Conservation (phyloP, 2,888 invertebrate species). For the Drosophila hamatofila region DNA sequence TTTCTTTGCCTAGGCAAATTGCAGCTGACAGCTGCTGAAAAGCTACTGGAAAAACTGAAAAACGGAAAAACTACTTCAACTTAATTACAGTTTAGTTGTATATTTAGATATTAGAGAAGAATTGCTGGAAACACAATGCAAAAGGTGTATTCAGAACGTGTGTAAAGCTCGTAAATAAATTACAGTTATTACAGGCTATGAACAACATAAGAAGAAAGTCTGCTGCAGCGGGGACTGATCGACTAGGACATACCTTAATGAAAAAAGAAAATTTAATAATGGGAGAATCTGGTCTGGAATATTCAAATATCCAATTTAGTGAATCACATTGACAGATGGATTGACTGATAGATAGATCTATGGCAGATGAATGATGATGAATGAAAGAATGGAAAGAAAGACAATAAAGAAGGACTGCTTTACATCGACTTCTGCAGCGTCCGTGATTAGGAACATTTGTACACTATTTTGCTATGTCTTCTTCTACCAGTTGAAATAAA, state of each 20-base stretch:
- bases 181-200: constrained; percentile 55
- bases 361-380: too few relatives aligned
- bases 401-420: background rate
- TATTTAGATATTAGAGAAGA: constrained; percentile 11
- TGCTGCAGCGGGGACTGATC: background rate
- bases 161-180: constrained; percentile 65
- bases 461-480: background rate
- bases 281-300: background rate
- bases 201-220: background rate
- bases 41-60: constrained; percentile 13
- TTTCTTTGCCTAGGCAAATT: constrained; percentile 44
- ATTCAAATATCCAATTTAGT: background rate
- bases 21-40: constrained; percentile 31
- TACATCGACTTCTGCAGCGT: too few relatives aligned
- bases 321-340: too few relatives aligned
- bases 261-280: too few relatives aligned
- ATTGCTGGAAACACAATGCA: constrained; percentile 33
- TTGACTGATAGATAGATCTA: background rate
- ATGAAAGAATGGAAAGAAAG: background rate
- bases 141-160: constrained; percentile 56
- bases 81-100: constrained; percentile 60
- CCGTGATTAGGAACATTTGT: too few relatives aligned
- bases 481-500: background rate
- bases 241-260: background rate
- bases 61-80: constrained; percentile 19